Percentiles rank a stretch among this genome's conserved stretches.
phyloP scores from a whole-genome alignment of 2,888 invertebrate species.

The Patella caerulea region DNA sequence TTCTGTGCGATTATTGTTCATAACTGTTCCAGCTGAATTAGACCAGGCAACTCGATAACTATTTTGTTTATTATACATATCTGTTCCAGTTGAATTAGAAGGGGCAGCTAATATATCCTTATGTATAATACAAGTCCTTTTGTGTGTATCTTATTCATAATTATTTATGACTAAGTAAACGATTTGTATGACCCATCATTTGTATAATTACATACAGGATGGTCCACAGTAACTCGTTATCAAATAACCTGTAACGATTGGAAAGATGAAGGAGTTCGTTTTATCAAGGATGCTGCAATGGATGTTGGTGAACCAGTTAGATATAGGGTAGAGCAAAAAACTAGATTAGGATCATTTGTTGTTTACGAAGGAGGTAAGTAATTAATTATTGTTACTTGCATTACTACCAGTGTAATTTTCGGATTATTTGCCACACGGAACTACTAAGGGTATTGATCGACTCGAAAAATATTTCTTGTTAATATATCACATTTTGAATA shows the following conservation, averaged over 20 bases:
- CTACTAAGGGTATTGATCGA: too few species aligned
- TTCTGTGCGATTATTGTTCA: too few species aligned
- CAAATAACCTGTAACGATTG: constrained; percentile 18
- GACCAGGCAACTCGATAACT: too few species aligned
- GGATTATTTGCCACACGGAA: background rate
- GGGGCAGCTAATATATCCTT: too few species aligned
- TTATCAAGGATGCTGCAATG: background rate
- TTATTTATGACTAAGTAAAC: too few species aligned
- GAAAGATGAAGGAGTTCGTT: constrained; percentile 19
- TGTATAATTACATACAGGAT: constrained; percentile 6
- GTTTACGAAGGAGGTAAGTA: constrained; percentile 2
- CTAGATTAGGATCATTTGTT: background rate
- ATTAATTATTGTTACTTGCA: background rate
- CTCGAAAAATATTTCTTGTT: too few species aligned
- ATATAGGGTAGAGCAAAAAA: constrained; percentile 2
- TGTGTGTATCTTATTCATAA: too few species aligned
- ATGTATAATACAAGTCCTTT: too few species aligned
- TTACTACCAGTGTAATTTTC: background rate
- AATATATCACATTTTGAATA: too few species aligned
- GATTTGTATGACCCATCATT: background rate
- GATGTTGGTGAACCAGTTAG: constrained; percentile 18
- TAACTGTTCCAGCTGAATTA: too few species aligned
- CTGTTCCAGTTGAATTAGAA: too few species aligned
- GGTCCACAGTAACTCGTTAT: constrained; percentile 17
- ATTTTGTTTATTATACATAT: too few species aligned